Percentiles rank a stretch among this genome's conserved stretches.
Evolutionary conservation across 1,140 invertebrate genomes (phyloP).

Genomic region (Drosophila orena): DNA sequence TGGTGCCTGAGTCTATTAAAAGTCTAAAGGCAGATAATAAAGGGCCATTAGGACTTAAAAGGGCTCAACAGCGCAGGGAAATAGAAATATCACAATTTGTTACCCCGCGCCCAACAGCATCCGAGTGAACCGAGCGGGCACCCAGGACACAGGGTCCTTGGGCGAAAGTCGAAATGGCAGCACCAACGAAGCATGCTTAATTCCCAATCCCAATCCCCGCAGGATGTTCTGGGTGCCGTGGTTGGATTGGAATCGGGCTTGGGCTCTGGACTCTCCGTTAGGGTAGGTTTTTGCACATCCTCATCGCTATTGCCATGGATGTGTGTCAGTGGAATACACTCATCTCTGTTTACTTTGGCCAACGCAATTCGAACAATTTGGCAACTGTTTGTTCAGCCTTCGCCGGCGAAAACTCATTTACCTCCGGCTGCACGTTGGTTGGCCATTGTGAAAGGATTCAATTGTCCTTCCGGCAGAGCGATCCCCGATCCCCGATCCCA

Average conservation of each 20-base stretch:
- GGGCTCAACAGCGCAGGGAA: conserved; percentile 76
- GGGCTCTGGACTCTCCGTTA: conserved; percentile 40
- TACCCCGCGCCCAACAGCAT: conserved; percentile 63
- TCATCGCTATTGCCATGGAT: conserved; percentile 34
- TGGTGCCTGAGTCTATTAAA: conserved; percentile 83
- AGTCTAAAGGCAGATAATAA: conserved; percentile 85
- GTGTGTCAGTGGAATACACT: conserved; percentile 68
- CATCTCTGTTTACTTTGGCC: conserved; percentile 77
- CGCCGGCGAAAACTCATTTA: conserved; percentile 58
- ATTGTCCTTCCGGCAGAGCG: conserved; percentile 46
- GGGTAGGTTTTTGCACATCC: conserved; percentile 74
- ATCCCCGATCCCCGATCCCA: conserved; percentile 7
- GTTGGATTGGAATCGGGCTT: conserved; percentile 25
- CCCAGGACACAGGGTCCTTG: conserved; percentile 55
- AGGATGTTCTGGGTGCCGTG: conserved; percentile 33
- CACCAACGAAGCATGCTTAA: conserved; percentile 84
- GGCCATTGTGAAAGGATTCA: conserved; percentile 67
- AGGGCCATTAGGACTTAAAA: conserved; percentile 85
- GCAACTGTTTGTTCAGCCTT: conserved; percentile 82
- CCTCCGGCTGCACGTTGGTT: conserved; percentile 28
- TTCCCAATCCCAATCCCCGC: conserved; percentile 73
- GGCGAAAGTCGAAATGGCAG: conserved; percentile 80
- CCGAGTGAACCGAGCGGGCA: conserved; percentile 29
- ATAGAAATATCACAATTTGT: conserved; percentile 54
- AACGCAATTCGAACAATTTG: conserved; percentile 79